phyloP scores from a whole-genome alignment of 37 sponge, comb jelly and placozoan genomes.

The Axinella damicornis region DNA sequence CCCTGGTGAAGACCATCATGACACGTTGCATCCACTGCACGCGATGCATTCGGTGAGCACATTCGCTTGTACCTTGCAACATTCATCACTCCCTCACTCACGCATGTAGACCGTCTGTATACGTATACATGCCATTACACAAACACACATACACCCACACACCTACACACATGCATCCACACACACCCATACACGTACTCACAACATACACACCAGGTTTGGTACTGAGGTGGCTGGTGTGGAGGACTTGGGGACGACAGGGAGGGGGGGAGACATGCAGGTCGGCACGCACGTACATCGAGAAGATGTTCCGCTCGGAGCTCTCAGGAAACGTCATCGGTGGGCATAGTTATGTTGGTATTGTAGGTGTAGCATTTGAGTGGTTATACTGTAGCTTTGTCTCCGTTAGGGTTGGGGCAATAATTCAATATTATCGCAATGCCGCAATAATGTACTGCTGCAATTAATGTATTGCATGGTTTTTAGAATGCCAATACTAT shows the following conservation, averaged over 20 bases:
- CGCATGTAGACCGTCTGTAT: background rate
- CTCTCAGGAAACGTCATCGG: conserved; percentile 96
- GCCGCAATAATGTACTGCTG: too few relatives aligned
- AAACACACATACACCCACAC: background rate
- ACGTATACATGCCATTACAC: background rate
- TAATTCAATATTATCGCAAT: too few relatives aligned
- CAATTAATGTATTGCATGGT: too few relatives aligned
- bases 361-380: background rate
- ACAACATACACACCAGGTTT: conserved; percentile 84
- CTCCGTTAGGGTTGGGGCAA: background rate
- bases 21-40: conserved; percentile 99
- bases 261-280: conserved; percentile 97
- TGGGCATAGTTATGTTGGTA: conserved; percentile 20
- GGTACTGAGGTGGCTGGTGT: conserved; percentile 96
- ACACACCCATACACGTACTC: too few relatives aligned
- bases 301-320: conserved; percentile 95
- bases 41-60: conserved; percentile 84
- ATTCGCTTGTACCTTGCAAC: background rate
- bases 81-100: background rate
- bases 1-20: conserved; percentile 98
- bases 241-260: conserved; percentile 96
- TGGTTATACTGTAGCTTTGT: background rate
- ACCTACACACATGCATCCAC: background rate
- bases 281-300: conserved; percentile 97
- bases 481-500: too few relatives aligned